Percentiles rank a stretch among this genome's conserved stretches.
Evolutionary conservation across 2,113 vertebrate species (phyloP).

Genomic region (Zosterops pallidus): DNA sequence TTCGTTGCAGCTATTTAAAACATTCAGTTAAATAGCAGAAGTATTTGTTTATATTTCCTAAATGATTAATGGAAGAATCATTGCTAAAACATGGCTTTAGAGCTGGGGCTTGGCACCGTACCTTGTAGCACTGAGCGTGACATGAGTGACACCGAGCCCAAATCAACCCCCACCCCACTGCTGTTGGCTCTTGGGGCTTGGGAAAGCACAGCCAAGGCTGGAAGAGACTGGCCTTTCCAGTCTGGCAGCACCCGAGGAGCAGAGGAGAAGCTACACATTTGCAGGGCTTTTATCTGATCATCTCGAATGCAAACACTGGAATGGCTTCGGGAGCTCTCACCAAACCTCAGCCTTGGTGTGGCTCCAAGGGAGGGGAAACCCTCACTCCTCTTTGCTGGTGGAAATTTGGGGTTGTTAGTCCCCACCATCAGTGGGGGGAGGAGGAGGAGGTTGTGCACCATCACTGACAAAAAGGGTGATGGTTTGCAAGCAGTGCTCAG

Average conservation of each 20-base stretch:
- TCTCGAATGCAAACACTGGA: background rate
- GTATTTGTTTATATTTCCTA: conserved; percentile 21
- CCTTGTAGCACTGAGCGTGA: background rate
- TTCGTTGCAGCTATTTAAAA: background rate
- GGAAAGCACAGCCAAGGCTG: background rate
- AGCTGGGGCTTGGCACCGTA: accelerated
- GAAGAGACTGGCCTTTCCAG: background rate
- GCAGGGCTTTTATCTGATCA: background rate
- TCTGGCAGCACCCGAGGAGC: background rate
- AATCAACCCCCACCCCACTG: background rate
- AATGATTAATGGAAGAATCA: background rate
- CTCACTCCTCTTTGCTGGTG: background rate
- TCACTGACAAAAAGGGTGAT: background rate
- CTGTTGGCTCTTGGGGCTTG: background rate
- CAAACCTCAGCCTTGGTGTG: background rate
- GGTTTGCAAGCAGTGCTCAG: background rate
- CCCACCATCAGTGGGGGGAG: background rate
- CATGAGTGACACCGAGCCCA: accelerated
- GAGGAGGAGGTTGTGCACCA: background rate
- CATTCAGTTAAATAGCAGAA: background rate
- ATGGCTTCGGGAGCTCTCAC: background rate
- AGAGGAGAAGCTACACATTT: background rate
- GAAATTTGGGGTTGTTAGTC: background rate
- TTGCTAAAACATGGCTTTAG: background rate
- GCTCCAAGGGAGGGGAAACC: background rate